Conservation (phyloP, 37 sponge, comb jelly and placozoan species). For the Spongilla lacustris region DNA sequence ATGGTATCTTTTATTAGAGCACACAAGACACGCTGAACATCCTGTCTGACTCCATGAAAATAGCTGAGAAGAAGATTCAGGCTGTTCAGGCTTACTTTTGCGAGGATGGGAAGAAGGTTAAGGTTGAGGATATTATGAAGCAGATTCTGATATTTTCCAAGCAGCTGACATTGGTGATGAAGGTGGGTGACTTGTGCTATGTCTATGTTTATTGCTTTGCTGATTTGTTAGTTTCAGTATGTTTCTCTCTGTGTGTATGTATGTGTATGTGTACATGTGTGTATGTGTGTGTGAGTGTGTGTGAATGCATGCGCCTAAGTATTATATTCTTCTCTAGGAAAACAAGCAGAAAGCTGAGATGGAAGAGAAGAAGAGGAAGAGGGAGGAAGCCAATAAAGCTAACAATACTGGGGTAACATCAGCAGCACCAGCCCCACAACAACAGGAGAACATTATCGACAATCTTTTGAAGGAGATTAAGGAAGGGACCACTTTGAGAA, state of each 20-base stretch:
- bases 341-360: conserved; percentile 49
- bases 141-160: conserved; percentile 55
- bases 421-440: background rate
- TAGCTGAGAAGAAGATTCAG: conserved; percentile 40
- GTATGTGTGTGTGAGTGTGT: too few species aligned
- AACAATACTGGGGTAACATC: conserved; percentile 16
- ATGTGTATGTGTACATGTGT: background rate
- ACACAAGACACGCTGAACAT: conserved; percentile 48
- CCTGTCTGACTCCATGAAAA: conserved; percentile 29
- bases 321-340: conserved; percentile 37
- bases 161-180: conserved; percentile 42
- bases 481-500: conserved; percentile 52
- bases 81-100: conserved; percentile 72
- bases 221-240: too few species aligned
- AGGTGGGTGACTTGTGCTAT: conserved; percentile 29
- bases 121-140: conserved; percentile 74
- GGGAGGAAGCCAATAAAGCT: conserved; percentile 53
- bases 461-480: conserved; percentile 74
- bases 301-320: background rate
- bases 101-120: conserved; percentile 83
- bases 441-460: conserved; percentile 57
- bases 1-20: conserved; percentile 3
- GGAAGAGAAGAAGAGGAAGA: conserved; percentile 70
- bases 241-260: too few species aligned
- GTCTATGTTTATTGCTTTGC: too few species aligned